A percentile compares a stretch with the other conserved stretches of the same genome.
Evolutionary conservation across 2,888 invertebrate genomes (phyloP).

Genomic region (Amphimallon solstitiale): DNA sequence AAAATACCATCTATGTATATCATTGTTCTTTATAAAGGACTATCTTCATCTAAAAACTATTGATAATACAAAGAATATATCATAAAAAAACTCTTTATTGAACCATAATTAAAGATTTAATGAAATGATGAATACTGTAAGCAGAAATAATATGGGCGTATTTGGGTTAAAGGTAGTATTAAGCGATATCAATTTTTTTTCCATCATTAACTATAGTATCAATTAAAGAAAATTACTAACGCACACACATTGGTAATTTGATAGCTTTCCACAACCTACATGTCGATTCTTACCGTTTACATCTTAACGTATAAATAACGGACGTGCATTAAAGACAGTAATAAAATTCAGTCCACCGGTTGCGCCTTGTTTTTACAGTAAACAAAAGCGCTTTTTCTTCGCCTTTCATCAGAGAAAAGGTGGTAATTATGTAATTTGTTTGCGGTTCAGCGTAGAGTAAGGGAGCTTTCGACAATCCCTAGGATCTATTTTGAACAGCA

Average conservation of each 20-base stretch:
- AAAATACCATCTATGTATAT: too few relatives aligned
- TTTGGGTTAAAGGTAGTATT: too few relatives aligned
- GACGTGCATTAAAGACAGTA: conserved; percentile 2
- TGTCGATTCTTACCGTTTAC: not conserved
- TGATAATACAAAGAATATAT: too few relatives aligned
- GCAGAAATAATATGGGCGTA: too few relatives aligned
- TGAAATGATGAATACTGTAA: too few relatives aligned
- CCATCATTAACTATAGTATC: not conserved
- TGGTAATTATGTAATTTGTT: conserved; percentile 26
- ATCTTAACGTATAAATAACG: not conserved
- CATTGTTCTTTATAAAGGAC: too few relatives aligned
- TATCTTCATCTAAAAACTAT: too few relatives aligned
- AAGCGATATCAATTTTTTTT: not conserved
- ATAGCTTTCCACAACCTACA: not conserved
- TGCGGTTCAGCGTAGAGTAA: conserved; percentile 1
- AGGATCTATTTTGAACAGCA: not conserved
- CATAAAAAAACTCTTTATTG: too few relatives aligned
- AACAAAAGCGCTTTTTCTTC: conserved; percentile 19
- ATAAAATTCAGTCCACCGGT: conserved; percentile 20
- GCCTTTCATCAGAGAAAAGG: conserved; percentile 14
- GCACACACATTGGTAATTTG: conserved; percentile 1
- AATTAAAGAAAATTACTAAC: not conserved
- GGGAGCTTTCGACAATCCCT: not conserved
- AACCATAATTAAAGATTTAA: too few relatives aligned
- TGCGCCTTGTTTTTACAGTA: conserved; percentile 17